Evolutionary conservation across 1,140 invertebrate genomes (phyloP).

Genomic region (Anastrepha ludens): DNA sequence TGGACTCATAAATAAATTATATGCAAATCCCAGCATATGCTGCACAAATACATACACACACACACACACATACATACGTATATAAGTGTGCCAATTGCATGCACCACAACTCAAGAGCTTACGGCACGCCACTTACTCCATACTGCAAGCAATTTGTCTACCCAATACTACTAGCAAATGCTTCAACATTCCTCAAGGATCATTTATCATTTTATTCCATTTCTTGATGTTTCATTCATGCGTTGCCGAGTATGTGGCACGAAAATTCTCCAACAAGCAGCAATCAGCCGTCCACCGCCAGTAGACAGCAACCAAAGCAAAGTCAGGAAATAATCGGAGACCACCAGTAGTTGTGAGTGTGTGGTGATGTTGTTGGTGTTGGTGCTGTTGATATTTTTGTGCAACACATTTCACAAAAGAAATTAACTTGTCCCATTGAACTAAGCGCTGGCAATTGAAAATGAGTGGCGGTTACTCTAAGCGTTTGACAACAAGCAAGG

Average conservation of each 20-base stretch:
- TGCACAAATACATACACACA: neutral
- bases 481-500: slow-evolving; percentile 14
- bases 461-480: slow-evolving; percentile 13
- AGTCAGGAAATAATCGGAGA: slow-evolving; percentile 24
- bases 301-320: neutral
- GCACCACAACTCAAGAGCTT: neutral
- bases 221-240: slow-evolving; percentile 51
- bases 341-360: neutral
- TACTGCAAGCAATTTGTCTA: slow-evolving; percentile 17
- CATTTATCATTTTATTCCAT: slow-evolving; percentile 52
- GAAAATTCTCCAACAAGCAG: neutral
- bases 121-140: neutral
- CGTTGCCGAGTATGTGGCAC: slow-evolving; percentile 5
- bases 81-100: slow-evolving; percentile 17
- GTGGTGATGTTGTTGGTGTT: neutral
- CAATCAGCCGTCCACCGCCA: neutral
- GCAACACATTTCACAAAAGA: slow-evolving; percentile 48
- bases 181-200: slow-evolving; percentile 45
- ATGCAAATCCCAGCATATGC: neutral
- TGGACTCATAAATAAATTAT: slow-evolving; percentile 26
- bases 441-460: slow-evolving; percentile 40
- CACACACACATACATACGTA: neutral
- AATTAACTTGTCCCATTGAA: slow-evolving; percentile 53
- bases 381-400: slow-evolving; percentile 13
- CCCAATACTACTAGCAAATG: neutral